Percentiles rank a stretch among this genome's conserved stretches.
phyloP scores from a whole-genome alignment of 2,113 vertebrate species.

The Gavialis gangeticus region DNA sequence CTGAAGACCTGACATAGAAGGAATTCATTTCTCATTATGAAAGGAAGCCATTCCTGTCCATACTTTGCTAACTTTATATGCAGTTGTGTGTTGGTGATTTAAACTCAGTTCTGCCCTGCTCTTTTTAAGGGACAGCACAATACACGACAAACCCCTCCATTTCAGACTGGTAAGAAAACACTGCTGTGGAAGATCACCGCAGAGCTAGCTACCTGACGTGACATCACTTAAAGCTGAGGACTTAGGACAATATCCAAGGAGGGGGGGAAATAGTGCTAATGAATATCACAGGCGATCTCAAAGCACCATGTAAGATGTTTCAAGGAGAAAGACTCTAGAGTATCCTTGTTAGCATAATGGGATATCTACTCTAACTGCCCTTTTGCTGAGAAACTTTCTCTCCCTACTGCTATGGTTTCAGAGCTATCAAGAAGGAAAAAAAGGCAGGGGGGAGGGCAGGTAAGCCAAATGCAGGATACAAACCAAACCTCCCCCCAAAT shows the following conservation, averaged over 20 bases:
- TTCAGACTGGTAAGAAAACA: not conserved
- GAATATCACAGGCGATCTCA: too few species aligned
- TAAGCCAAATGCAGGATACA: not conserved
- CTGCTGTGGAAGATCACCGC: not conserved
- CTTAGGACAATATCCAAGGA: not conserved
- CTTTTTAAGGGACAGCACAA: not conserved
- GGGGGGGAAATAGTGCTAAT: not conserved
- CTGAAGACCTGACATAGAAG: too few species aligned
- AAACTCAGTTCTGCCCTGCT: not conserved
- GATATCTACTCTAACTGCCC: not conserved
- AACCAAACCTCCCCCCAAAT: not conserved
- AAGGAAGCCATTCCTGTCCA: not conserved
- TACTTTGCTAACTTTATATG: not conserved
- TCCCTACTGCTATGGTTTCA: not conserved
- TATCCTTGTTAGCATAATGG: not conserved
- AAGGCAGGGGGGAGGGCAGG: accelerated
- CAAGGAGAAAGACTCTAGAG: not conserved
- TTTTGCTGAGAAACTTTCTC: not conserved
- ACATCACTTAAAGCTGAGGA: not conserved
- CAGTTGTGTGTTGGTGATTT: not conserved
- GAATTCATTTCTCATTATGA: too few species aligned
- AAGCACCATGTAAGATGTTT: not conserved
- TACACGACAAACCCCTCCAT: not conserved
- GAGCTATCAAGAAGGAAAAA: not conserved
- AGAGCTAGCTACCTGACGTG: not conserved